Conservation (phyloP, 1,140 invertebrate genomes). For the Melipona quadrifasciata region DNA sequence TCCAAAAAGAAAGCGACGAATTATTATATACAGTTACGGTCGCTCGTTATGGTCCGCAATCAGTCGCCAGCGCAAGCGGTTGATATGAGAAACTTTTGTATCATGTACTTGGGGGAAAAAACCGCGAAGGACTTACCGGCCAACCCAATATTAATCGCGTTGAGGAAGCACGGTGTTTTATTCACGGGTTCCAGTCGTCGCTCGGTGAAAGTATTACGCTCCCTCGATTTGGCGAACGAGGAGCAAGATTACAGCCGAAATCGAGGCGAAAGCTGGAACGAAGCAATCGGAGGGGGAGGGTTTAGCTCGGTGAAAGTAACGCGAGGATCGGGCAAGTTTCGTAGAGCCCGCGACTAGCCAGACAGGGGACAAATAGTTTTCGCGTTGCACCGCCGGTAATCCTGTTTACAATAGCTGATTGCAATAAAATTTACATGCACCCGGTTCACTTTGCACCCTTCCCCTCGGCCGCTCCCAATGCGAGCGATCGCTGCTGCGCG, state of each 20-base stretch:
- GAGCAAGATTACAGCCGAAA: background rate
- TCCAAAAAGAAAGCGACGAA: too few relatives aligned
- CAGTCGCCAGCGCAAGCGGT: too few relatives aligned
- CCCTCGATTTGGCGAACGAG: background rate
- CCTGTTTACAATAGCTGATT: slow-evolving; percentile 70
- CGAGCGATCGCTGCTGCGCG: background rate
- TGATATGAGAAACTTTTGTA: too few relatives aligned
- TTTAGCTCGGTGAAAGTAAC: background rate
- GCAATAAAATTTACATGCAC: slow-evolving; percentile 68
- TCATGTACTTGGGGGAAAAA: too few relatives aligned
- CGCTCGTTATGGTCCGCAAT: too few relatives aligned
- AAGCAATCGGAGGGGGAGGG: background rate
- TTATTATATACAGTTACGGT: too few relatives aligned
- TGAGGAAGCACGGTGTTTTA: background rate
- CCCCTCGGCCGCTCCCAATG: background rate
- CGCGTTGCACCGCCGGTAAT: slow-evolving; percentile 55
- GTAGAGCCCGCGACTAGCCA: slow-evolving; percentile 27
- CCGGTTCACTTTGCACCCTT: slow-evolving; percentile 20
- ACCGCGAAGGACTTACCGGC: too few relatives aligned
- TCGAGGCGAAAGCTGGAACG: background rate
- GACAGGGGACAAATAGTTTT: slow-evolving; percentile 56
- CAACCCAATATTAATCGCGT: background rate
- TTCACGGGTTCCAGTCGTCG: background rate
- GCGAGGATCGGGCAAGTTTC: slow-evolving; percentile 38
- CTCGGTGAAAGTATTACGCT: background rate